phyloP scores from a whole-genome alignment of 2,113 vertebrate genomes.

The Pseudolaguvia tuberculata region DNA sequence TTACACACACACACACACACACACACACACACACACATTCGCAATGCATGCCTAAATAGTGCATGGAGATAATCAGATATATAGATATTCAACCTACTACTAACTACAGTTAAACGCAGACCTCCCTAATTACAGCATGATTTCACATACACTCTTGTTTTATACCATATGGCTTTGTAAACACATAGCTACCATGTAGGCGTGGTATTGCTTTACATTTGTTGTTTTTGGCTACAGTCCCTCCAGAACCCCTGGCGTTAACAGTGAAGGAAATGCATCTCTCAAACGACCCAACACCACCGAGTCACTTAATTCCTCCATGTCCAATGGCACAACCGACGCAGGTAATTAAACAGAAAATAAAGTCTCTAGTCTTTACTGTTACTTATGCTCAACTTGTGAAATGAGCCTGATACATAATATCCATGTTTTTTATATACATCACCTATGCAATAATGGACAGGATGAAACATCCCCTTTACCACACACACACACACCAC shows the following conservation, averaged over 20 bases:
- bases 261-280: conserved; percentile 75
- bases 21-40: neutral
- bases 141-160: neutral
- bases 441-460: neutral
- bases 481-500: too few relatives aligned
- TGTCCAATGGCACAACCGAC: conserved; percentile 96
- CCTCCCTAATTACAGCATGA: neutral
- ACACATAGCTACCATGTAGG: neutral
- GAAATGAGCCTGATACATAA: neutral
- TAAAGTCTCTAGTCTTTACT: too few relatives aligned
- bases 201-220: neutral
- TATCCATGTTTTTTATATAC: neutral
- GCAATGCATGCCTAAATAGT: neutral
- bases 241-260: conserved; percentile 74
- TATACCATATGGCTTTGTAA: neutral
- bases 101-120: neutral
- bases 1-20: neutral
- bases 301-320: conserved; percentile 90
- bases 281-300: conserved; percentile 90
- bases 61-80: neutral
- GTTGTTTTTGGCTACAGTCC: conserved; percentile 37
- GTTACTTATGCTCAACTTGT: neutral
- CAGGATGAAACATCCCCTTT: neutral
- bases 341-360: conserved; percentile 74
- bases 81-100: neutral